phyloP scores from a whole-genome alignment of 2,113 vertebrate species.

The Onychostoma macrolepis region DNA sequence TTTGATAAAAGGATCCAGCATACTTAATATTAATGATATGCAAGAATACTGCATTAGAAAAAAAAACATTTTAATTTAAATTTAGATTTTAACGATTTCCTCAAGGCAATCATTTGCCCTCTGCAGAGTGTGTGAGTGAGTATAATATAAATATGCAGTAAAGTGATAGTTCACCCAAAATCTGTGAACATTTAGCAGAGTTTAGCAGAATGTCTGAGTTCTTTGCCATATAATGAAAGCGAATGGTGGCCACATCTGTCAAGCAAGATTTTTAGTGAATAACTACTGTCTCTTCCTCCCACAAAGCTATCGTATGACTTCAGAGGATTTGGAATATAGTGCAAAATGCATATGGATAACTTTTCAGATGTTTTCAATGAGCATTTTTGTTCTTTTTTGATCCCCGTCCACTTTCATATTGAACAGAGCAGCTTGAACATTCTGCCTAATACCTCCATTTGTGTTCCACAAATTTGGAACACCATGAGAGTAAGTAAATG shows the following conservation, averaged over 20 bases:
- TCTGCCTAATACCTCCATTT: neutral
- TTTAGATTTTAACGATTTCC: neutral
- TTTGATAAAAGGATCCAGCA: slow-evolving; percentile 4
- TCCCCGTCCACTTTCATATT: neutral
- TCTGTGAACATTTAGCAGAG: neutral
- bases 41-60: slow-evolving; percentile 13
- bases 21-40: slow-evolving; percentile 32
- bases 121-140: neutral
- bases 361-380: neutral
- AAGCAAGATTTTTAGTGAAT: neutral
- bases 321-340: neutral
- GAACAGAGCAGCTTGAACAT: neutral
- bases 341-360: neutral
- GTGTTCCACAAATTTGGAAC: neutral
- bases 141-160: neutral
- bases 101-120: slow-evolving; percentile 24
- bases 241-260: neutral
- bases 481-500: no score
- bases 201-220: neutral
- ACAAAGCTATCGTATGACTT: neutral
- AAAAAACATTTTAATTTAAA: slow-evolving; percentile 8
- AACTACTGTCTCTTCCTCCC: neutral
- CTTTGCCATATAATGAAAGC: neutral
- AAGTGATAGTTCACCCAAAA: neutral
- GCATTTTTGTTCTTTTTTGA: neutral